Conservation (phyloP, 2,888 invertebrate species). For the Troglohyphantes excavatus region DNA sequence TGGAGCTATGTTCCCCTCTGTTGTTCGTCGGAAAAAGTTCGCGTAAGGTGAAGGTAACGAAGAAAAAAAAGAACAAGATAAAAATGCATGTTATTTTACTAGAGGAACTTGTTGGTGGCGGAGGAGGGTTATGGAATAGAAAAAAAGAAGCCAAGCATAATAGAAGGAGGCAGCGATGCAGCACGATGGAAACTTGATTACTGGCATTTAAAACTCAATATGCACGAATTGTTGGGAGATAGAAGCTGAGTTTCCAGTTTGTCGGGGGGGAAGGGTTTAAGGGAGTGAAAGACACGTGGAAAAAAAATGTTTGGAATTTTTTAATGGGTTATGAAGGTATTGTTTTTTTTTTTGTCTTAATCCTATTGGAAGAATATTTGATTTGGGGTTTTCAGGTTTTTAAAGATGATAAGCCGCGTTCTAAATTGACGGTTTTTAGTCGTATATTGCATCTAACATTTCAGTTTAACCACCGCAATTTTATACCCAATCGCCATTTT, state of each 20-base stretch:
- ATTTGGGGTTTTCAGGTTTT: too few species aligned
- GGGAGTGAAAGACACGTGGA: neutral
- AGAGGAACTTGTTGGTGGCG: constrained; percentile 23
- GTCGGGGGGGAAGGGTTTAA: neutral
- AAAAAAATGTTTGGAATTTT: constrained; percentile 6
- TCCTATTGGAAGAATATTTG: too few species aligned
- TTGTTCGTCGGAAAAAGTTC: constrained; percentile 32
- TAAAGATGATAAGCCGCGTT: too few species aligned
- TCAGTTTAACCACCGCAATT: too few species aligned
- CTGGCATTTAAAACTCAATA: constrained; percentile 39
- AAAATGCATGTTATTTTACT: constrained; percentile 1
- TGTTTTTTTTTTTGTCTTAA: too few species aligned
- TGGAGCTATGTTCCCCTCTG: constrained; percentile 35
- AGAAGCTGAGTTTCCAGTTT: constrained; percentile 30
- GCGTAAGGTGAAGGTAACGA: constrained; percentile 27
- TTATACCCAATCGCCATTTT: too few species aligned
- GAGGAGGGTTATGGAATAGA: neutral
- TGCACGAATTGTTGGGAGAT: neutral
- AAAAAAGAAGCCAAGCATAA: neutral
- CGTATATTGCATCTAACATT: too few species aligned
- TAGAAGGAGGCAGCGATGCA: neutral
- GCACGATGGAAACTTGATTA: constrained; percentile 41
- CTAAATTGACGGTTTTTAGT: too few species aligned
- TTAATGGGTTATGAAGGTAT: neutral
- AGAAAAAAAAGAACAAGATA: constrained; percentile 1